Percentiles rank a stretch among this genome's conserved stretches.
Conservation (phyloP, 2,888 invertebrate species). For the Synergus umbraculus region DNA sequence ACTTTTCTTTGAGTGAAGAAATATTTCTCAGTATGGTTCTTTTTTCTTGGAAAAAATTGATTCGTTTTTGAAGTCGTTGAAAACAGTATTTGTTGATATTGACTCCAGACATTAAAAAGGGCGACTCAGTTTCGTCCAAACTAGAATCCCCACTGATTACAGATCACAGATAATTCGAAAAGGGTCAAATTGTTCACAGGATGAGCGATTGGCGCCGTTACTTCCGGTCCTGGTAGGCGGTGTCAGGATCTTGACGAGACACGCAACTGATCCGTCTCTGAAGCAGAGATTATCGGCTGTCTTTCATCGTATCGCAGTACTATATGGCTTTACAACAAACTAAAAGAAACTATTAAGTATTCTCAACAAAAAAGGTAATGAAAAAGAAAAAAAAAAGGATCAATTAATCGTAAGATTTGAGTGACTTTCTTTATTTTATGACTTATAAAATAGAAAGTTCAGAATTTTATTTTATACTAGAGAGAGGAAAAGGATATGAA, state of each 20-base stretch:
- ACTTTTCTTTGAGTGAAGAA: too few species aligned
- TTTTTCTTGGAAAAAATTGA: not conserved
- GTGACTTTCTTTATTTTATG: not conserved
- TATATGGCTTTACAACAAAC: conserved; percentile 77
- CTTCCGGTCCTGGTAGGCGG: conserved; percentile 81
- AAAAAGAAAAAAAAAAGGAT: not conserved
- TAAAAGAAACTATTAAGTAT: conserved; percentile 46
- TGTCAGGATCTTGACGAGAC: conserved; percentile 80
- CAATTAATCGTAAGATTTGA: not conserved
- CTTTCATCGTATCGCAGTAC: conserved; percentile 79
- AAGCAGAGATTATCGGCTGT: conserved; percentile 80
- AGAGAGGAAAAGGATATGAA: not conserved
- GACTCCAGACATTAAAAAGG: not conserved
- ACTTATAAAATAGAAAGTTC: not conserved
- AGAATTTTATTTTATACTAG: not conserved
- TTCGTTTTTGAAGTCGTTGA: not conserved
- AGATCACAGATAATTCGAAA: conserved; percentile 54
- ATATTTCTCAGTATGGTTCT: not conserved
- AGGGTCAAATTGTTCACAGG: conserved; percentile 66
- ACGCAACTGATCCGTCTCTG: conserved; percentile 79
- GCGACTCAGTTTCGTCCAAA: conserved; percentile 42
- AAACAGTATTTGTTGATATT: not conserved
- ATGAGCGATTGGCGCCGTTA: conserved; percentile 79
- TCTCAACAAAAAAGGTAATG: not conserved
- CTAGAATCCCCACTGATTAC: conserved; percentile 49